Evolutionary conservation across 2,888 invertebrate genomes (phyloP).

Genomic region (Tenthredo livida): DNA sequence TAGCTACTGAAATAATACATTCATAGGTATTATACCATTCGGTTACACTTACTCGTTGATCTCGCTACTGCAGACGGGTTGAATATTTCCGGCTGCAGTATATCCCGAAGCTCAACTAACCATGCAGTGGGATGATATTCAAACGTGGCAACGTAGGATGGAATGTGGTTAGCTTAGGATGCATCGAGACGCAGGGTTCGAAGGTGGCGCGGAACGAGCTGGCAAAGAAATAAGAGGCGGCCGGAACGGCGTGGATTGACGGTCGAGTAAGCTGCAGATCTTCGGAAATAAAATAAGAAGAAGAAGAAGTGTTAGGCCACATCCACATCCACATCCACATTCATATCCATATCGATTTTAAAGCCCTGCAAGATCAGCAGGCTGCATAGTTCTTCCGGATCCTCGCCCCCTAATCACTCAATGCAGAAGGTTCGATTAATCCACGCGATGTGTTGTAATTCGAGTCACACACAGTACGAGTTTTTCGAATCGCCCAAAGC

Average conservation of each 20-base stretch:
- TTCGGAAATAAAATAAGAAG: neutral
- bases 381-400: neutral
- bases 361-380: neutral
- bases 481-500: neutral
- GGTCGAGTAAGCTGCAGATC: neutral
- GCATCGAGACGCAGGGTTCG: slow-evolving; percentile 63
- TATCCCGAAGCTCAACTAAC: slow-evolving; percentile 16
- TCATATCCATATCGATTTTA: neutral
- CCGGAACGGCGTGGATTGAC: neutral
- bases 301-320: neutral
- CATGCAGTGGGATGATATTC: neutral
- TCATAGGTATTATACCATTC: neutral
- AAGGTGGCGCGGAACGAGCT: slow-evolving; percentile 38
- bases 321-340: neutral
- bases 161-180: slow-evolving; percentile 71
- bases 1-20: neutral
- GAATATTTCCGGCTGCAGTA: slow-evolving; percentile 1
- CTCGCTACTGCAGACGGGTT: neutral
- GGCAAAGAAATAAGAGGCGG: slow-evolving; percentile 18
- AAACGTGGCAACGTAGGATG: slow-evolving; percentile 71
- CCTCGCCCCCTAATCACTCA: neutral
- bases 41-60: neutral
- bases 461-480: neutral
- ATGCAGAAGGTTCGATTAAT: neutral
- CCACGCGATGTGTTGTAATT: neutral